Evolutionary conservation across 2,113 vertebrate genomes (phyloP), one percentile per base, ranked within the genome.

Genomic region (Sander lucioperca): DNA sequence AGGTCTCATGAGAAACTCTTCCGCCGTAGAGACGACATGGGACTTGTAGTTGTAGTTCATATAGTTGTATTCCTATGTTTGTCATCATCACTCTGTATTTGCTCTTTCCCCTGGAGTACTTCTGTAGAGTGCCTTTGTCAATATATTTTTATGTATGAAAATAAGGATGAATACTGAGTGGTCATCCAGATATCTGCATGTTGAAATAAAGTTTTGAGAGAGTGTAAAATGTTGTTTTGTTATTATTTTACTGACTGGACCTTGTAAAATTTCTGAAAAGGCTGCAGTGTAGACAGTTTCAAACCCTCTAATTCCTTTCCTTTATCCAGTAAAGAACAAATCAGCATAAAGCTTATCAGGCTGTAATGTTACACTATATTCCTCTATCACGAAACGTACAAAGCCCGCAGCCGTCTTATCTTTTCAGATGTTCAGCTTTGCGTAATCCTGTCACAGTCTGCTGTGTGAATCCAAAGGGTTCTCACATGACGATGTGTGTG

Each of bases 91-190:
- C 39, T 43, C 9, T 43, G 39, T 43, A 43, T 67, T 79, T 67
- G 62, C 70, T 79, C 66, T 82, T 65, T 79, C 19, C 54, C 27
- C 75, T 74, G 45, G 69, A 84, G 78, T 68, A 53, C 48, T 68
- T 90, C 72, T 90, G 86, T 89, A 87, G 84, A 92, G 79, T 87
- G 79, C 75, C 76, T 93, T 90, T 91, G 84, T 94, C 77, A 5
- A 83, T 85, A 89, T 90, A 91, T 91, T 93, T 94, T 90, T 90
- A 88, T 93, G 88, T 92, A 91, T 88, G 47, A 87, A 93, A 90
- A 87, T 30, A 88, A 68, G 79, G 74, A 83, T 90, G 84, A 84
- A 80, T 69, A 80, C 43, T 72, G 71, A 80, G 69, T 66, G 84
- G 69, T 84, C 82, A 89, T 91, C 86, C 78, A 76, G 82, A 83